Evolutionary conservation across 2,113 vertebrate genomes (phyloP), one percentile per base, ranked within the genome.

Genomic region (Hystrix cristata): DNA sequence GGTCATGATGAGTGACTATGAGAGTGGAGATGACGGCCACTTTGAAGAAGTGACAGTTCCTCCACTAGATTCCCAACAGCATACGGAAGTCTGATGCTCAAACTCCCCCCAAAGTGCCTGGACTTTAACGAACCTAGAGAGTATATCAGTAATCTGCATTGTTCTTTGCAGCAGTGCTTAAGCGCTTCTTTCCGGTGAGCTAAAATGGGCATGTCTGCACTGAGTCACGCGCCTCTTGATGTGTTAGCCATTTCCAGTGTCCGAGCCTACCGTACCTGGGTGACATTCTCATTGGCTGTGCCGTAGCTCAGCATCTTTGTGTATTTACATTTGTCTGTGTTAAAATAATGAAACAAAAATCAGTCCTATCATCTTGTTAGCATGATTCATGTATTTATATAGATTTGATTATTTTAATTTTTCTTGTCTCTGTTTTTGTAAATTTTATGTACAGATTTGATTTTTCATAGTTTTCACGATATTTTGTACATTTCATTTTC

Each of bases 391-490:
- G 98, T 99, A 99, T 99, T 99, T 99, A 99, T 99, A 98, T 98
- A 99, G 99, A 98, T 99, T 98, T 96, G 98, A 98, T 98, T 98
- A 98, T 98, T 98, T 99, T 99, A 98, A 98, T 98, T 98, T 76
- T 98, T 97, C 72, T 94, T 97, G 95, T 95, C 78, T 98, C 98
- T 98, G 99, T 98, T 98, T 98, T 96, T 99, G 99, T 99, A 99
- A 99, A 99, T 99, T 98, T 99, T 98, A 98, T 99, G 99, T 99
- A 99, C 99, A 99, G 99, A 99, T 99, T 99, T 99, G 99, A 99
- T 99, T 96, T 99, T 99, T 97, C 98, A 98, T 99, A 99, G 98
- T 98, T 99, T 99, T 99, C 99, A 99, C 99, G 99, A 99, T 99
- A 99, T 98, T 99, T 99, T 98, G 99, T 99, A 99, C 98, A 98